Evolutionary conservation across 2,888 invertebrate genomes (phyloP).

Genomic region (Zaprionus lineosus): DNA sequence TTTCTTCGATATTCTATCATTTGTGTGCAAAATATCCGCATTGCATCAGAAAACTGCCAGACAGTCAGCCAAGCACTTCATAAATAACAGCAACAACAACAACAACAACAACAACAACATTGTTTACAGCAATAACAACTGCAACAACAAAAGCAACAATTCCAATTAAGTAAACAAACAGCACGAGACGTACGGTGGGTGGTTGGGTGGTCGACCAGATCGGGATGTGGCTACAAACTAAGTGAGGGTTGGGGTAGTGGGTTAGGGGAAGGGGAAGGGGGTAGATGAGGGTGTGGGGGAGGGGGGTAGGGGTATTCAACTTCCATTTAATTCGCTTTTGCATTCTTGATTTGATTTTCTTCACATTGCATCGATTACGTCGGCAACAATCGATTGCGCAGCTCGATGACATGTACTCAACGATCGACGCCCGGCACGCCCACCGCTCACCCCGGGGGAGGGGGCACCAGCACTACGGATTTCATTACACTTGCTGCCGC

Average conservation of each 20-base stretch:
- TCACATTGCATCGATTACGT: slow-evolving; percentile 28
- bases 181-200: slow-evolving; percentile 46
- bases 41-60: slow-evolving; percentile 59
- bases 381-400: slow-evolving; percentile 48
- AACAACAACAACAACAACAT: slow-evolving; percentile 23
- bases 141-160: slow-evolving; percentile 27
- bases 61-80: slow-evolving; percentile 68
- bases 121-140: neutral
- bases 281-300: neutral
- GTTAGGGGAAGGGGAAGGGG: neutral
- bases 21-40: slow-evolving; percentile 69
- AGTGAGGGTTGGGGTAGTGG: neutral
- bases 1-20: slow-evolving; percentile 38
- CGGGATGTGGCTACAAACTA: neutral
- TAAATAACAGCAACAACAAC: slow-evolving; percentile 50
- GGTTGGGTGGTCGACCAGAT: slow-evolving; percentile 4
- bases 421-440: slow-evolving; percentile 40
- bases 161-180: slow-evolving; percentile 67
- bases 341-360: slow-evolving; percentile 42
- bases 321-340: slow-evolving; percentile 28
- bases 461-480: slow-evolving; percentile 25
- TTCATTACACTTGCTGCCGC: slow-evolving; percentile 51
- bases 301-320: slow-evolving; percentile 5
- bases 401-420: slow-evolving; percentile 56
- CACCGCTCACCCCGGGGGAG: neutral